Evolutionary conservation across 2,113 vertebrate species (phyloP), one percentile per base, ranked within the genome.

Genomic region (Echinops telfairi): DNA sequence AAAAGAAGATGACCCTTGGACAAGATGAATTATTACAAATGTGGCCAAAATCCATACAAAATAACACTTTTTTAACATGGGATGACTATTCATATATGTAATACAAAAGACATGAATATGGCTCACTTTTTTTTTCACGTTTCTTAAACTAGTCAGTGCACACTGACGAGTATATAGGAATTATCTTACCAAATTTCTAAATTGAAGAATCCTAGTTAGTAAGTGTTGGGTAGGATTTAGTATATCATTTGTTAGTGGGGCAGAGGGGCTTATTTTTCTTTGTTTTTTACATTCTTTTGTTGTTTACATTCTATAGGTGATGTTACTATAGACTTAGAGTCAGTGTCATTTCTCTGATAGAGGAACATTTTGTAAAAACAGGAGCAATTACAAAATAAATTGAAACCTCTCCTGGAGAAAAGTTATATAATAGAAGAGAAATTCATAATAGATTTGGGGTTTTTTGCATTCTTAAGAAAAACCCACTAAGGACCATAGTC

Each of bases 41-140:
- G n/a, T n/a, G n/a, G n/a, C n/a, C n/a, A n/a, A n/a, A n/a, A 90
- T 53, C 91, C 80, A 79, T 92, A 81, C 62, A 78, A 88, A 93
- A 70, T 58, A 76, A 89, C 89, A 86, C n/a, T 80, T 60, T 92
- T 95, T 14, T 2, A 88, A 4, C 60, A 31, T 84, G 85, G 60
- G 1, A 90, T 88, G 80, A 80, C 36, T 90, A 38, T 60, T 17
- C 58, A 70, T 89, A 57, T 29, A 77, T 40, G 23, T 47, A 86
- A 76, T 73, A 36, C 89, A 70, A 90, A 90, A 87, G 31, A 87
- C 3, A 33, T 16, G 10, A 60, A 25, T 81, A 22, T 8, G 58
- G 36, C 68, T 84, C 88, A n/a, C n/a, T n/a, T n/a, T 19, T 78
- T 86, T 57, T 19, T 16, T 36, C 25, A 53, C 86, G 58, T 93